Evolutionary conservation across 2,888 invertebrate genomes (phyloP).

Genomic region (Pachymerium ferrugineum): DNA sequence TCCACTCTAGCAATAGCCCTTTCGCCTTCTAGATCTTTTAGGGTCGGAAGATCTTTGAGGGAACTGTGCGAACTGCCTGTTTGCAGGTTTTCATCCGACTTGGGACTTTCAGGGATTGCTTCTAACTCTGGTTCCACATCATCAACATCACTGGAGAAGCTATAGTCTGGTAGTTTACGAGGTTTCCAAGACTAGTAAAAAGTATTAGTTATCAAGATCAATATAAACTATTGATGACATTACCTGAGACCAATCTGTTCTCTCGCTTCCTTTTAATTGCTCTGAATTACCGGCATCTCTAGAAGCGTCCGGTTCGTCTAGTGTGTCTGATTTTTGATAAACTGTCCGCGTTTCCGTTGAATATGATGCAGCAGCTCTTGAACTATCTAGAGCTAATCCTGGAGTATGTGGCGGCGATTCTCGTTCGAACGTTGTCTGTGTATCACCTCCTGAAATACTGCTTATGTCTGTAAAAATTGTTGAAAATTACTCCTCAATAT

Average conservation of each 20-base stretch:
- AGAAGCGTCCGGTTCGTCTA: neutral
- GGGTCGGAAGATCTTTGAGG: neutral
- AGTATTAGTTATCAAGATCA: conserved; percentile 10
- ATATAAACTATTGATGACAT: neutral
- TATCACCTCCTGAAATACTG: conserved; percentile 48
- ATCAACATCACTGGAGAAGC: conserved; percentile 50
- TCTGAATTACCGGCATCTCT: conserved; percentile 6
- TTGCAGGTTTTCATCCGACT: conserved; percentile 56
- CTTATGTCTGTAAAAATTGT: conserved; percentile 44
- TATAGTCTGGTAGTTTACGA: conserved; percentile 38
- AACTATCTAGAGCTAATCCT: conserved; percentile 16
- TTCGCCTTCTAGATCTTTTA: neutral
- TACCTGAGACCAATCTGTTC: conserved; percentile 12
- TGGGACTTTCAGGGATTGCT: conserved; percentile 77
- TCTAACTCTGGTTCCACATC: conserved; percentile 83
- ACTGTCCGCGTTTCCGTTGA: conserved; percentile 36
- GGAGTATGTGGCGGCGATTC: conserved; percentile 48
- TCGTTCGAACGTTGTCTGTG: conserved; percentile 49
- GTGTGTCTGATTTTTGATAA: conserved; percentile 31
- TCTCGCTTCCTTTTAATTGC: neutral
- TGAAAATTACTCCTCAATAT: conserved; percentile 34
- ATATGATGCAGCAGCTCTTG: conserved; percentile 33
- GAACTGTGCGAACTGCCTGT: neutral
- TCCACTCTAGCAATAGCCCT: neutral
- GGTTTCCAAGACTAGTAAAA: conserved; percentile 37